Evolutionary conservation across 2,888 invertebrate genomes (phyloP).

Genomic region (Tribolium freemani): DNA sequence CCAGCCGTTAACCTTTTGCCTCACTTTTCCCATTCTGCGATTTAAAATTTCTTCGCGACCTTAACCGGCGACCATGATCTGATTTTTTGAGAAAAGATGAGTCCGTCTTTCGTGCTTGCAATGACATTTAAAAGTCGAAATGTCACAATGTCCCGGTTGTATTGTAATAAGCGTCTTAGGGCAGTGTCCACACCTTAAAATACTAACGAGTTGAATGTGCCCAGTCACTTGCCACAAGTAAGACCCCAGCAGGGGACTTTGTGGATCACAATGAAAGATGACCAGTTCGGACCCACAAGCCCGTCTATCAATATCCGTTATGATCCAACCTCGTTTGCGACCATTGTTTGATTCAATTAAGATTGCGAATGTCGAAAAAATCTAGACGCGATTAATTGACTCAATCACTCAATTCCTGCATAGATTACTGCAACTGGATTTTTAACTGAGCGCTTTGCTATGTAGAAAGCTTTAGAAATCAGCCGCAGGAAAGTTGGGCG

Average conservation of each 20-base stretch:
- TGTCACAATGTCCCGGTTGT: conserved; percentile 43
- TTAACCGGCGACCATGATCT: not conserved
- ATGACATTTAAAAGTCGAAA: conserved; percentile 47
- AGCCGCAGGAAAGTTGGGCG: not conserved
- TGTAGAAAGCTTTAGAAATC: not conserved
- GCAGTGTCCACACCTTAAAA: conserved; percentile 59
- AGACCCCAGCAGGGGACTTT: conserved; percentile 48
- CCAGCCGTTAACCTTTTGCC: not conserved
- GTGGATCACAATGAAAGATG: conserved; percentile 49
- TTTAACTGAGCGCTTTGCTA: not conserved
- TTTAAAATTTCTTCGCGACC: not conserved
- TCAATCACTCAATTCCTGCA: conserved; percentile 25
- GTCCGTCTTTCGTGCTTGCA: conserved; percentile 17
- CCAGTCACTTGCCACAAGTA: conserved; percentile 51
- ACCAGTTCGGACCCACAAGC: conserved; percentile 35
- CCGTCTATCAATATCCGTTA: conserved; percentile 43
- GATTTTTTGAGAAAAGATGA: conserved; percentile 15
- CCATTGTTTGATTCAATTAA: conserved; percentile 47
- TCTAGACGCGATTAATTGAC: conserved; percentile 26
- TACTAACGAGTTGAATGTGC: conserved; percentile 59
- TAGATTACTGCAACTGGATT: conserved; percentile 6
- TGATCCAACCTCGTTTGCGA: conserved; percentile 40
- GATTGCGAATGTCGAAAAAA: conserved; percentile 31
- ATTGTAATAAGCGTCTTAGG: conserved; percentile 49
- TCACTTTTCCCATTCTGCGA: not conserved